These are phyloP conservation scores for Egretta garzetta DNA, from an alignment of 2,113 vertebrate genomes.

Conservation along the genomic window DNA sequence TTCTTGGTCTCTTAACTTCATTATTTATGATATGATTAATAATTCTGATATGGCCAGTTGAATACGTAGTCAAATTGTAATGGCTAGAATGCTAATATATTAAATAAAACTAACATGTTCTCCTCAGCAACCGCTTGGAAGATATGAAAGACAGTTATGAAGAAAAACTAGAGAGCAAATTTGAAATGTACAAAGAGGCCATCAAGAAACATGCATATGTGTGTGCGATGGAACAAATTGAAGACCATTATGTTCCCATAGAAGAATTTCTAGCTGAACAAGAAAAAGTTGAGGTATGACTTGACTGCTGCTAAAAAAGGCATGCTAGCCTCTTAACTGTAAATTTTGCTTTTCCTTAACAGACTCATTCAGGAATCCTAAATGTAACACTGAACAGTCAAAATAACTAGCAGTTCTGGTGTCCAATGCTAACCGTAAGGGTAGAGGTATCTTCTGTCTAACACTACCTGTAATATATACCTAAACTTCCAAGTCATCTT, in stretches of 20 bases:
- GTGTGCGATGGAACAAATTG: slow-evolving; percentile 83
- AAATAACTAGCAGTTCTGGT: not conserved
- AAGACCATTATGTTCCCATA: slow-evolving; percentile 84
- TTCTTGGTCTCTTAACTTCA: not conserved
- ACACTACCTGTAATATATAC: not conserved
- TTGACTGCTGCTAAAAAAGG: not conserved
- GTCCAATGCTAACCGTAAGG: not conserved
- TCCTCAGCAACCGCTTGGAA: slow-evolving; percentile 80
- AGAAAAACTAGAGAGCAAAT: slow-evolving; percentile 87
- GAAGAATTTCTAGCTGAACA: slow-evolving; percentile 85
- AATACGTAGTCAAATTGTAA: not conserved
- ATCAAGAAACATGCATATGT: slow-evolving; percentile 88
- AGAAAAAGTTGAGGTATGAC: slow-evolving; percentile 82
- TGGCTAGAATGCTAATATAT: not conserved
- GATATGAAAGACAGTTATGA: slow-evolving; percentile 86
- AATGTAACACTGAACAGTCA: not conserved
- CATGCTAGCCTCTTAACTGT: not conserved
- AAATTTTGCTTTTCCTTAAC: not conserved
- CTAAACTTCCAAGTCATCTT: not conserved
- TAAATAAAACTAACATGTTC: not conserved
- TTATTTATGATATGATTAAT: not conserved
- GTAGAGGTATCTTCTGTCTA: not conserved
- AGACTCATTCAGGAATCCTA: not conserved
- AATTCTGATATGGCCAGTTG: not conserved
- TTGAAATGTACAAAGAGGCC: slow-evolving; percentile 91